These are phyloP conservation scores for Hormaphis cornu DNA, from an alignment of 1,140 invertebrate genomes.

Conservation along the genomic window DNA sequence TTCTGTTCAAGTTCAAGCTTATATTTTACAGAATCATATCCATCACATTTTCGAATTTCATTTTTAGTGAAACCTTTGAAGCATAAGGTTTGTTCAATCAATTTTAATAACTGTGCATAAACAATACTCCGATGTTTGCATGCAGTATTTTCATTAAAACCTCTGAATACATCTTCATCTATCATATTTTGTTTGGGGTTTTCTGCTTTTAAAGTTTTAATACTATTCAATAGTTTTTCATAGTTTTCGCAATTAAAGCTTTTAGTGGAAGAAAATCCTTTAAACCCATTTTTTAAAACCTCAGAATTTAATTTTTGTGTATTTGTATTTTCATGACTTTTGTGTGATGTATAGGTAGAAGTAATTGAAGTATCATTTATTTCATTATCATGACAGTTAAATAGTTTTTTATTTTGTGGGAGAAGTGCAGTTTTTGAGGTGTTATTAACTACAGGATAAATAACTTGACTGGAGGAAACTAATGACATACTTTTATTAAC, in stretches of 20 bases:
- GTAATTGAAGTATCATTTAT: background rate
- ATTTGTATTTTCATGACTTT: background rate
- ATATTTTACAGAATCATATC: background rate
- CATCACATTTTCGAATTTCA: background rate
- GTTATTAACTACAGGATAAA: background rate
- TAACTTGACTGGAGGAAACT: background rate
- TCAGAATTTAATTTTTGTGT: background rate
- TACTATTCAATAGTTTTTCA: background rate
- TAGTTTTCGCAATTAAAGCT: constrained; percentile 8
- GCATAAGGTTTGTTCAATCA: background rate
- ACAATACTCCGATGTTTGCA: background rate
- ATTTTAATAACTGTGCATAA: background rate
- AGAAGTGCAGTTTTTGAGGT: background rate
- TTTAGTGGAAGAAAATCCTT: constrained; percentile 3
- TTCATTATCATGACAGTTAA: background rate
- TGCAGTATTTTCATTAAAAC: background rate
- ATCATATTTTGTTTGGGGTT: background rate
- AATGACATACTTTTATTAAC: background rate
- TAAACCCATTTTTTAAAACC: background rate
- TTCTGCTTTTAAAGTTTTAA: background rate
- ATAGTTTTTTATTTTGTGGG: background rate
- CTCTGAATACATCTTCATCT: background rate
- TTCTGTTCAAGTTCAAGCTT: background rate
- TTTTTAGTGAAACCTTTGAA: background rate
- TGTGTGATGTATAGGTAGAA: background rate